These are phyloP conservation scores for Conops quadrifasciatus DNA, from an alignment of 2,888 invertebrate species.

Conservation along the genomic window DNA sequence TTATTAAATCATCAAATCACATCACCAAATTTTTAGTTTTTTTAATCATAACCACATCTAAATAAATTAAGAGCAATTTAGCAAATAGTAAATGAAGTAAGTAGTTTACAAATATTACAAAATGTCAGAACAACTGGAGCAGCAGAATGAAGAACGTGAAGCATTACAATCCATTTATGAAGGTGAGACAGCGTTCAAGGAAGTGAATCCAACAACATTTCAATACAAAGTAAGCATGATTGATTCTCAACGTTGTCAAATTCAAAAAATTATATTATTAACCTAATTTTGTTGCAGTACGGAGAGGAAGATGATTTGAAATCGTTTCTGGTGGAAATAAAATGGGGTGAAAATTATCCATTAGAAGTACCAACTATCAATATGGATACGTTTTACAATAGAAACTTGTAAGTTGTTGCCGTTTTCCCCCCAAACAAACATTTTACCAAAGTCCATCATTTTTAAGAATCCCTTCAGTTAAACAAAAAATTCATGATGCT, in stretches of 20 bases:
- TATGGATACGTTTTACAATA: constrained; percentile 93
- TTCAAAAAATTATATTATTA: too few species aligned
- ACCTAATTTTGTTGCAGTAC: constrained; percentile 69
- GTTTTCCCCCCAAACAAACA: constrained; percentile 68
- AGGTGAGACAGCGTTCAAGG: constrained; percentile 87
- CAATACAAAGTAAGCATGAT: constrained; percentile 84
- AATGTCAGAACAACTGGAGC: constrained; percentile 71
- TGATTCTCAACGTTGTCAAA: not conserved
- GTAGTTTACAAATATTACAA: not conserved
- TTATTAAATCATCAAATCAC: too few species aligned
- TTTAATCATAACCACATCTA: not conserved
- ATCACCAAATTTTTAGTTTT: constrained; percentile 1
- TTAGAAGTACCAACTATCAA: constrained; percentile 81
- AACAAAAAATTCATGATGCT: constrained; percentile 73
- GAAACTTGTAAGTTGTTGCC: constrained; percentile 79
- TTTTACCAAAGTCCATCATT: constrained; percentile 15
- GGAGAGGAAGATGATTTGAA: constrained; percentile 79
- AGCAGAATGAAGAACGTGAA: constrained; percentile 88
- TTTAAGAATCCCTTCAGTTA: constrained; percentile 73
- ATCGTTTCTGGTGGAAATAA: constrained; percentile 87
- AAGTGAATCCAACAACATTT: constrained; percentile 79
- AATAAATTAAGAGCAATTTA: not conserved
- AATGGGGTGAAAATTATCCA: constrained; percentile 89
- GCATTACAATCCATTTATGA: constrained; percentile 93
- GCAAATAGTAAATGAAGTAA: too few species aligned